Evolutionary conservation across 2,113 vertebrate genomes (phyloP).

Genomic region (Bos indicus): DNA sequence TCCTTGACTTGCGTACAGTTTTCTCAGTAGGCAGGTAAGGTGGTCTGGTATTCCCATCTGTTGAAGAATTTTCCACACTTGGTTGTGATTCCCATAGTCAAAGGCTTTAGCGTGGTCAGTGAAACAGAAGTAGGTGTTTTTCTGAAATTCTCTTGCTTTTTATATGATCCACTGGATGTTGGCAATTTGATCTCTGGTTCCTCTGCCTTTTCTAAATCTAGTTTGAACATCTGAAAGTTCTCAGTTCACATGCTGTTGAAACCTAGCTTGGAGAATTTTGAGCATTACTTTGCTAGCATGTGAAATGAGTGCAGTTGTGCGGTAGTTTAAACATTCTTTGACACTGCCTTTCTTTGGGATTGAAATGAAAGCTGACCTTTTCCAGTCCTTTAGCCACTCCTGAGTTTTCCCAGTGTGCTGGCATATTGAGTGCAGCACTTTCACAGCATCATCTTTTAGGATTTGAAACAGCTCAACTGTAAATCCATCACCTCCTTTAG

Average conservation of each 20-base stretch:
- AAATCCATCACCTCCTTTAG: background rate
- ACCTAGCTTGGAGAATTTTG: background rate
- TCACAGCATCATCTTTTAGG: background rate
- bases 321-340: background rate
- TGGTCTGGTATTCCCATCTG: background rate
- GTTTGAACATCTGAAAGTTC: background rate
- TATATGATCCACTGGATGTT: background rate
- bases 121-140: background rate
- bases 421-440: background rate
- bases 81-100: background rate
- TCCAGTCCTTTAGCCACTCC: background rate
- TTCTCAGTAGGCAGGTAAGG: background rate
- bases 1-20: background rate
- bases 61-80: background rate
- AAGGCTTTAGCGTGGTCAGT: background rate
- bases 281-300: background rate
- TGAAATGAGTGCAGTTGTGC: background rate
- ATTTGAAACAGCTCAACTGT: background rate
- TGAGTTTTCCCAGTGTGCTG: background rate
- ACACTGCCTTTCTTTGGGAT: background rate
- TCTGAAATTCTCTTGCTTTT: background rate
- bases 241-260: background rate
- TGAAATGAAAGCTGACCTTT: background rate
- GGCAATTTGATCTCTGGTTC: background rate
- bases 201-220: background rate